phyloP scores from a whole-genome alignment of 2,797 vertebrate species.

The Phylloscopus collybita region DNA sequence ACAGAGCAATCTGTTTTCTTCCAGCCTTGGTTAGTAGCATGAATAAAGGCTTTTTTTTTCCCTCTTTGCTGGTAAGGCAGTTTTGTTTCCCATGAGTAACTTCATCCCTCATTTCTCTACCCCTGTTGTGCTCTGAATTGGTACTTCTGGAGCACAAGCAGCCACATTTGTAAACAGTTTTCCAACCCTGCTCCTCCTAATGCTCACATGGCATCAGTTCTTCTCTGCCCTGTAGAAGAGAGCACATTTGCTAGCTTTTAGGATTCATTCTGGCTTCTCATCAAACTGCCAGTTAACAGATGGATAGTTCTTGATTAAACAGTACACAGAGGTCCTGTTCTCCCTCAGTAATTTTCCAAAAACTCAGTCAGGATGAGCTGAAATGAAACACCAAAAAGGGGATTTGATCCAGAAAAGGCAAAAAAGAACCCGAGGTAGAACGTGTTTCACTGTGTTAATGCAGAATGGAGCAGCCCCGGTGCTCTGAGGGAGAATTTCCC shows the following conservation, averaged over 20 bases:
- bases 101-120: background rate
- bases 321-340: background rate
- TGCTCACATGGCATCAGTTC: background rate
- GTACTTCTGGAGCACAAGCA: background rate
- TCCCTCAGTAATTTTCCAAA: background rate
- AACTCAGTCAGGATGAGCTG: background rate
- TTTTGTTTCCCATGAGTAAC: background rate
- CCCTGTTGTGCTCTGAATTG: background rate
- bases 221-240: background rate
- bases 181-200: background rate
- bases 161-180: background rate
- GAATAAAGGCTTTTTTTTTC: background rate
- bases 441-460: background rate
- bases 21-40: background rate
- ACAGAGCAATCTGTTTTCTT: background rate
- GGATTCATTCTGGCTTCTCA: slow-evolving; percentile 9
- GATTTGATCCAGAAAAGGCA: background rate
- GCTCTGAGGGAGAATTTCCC: background rate
- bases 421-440: background rate
- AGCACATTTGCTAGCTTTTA: background rate
- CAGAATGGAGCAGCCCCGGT: rapidly evolving
- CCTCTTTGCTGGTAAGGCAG: background rate
- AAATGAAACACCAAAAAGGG: background rate
- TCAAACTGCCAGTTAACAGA: background rate
- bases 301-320: background rate